phyloP scores from a whole-genome alignment of 2,888 invertebrate genomes.

The Nomada fucata region DNA sequence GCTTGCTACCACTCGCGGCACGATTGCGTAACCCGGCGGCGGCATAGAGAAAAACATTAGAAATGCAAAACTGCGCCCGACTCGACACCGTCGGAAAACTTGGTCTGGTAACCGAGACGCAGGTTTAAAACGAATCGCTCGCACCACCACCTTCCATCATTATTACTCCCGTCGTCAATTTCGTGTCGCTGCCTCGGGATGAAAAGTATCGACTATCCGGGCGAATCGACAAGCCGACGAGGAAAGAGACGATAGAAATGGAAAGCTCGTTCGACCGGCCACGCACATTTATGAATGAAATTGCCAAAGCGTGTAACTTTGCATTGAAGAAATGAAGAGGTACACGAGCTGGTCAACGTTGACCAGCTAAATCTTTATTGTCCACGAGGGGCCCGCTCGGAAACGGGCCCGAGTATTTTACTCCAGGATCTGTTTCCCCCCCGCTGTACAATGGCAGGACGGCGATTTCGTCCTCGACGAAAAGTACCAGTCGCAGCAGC shows the following conservation, averaged over 20 bases:
- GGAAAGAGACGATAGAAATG: not conserved
- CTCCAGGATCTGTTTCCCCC: too few relatives aligned
- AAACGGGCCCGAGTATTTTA: too few relatives aligned
- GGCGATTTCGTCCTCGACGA: too few relatives aligned
- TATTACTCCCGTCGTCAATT: constrained; percentile 4
- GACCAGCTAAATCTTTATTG: constrained; percentile 20
- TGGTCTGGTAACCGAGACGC: constrained; percentile 4
- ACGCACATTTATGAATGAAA: constrained; percentile 31
- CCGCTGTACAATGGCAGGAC: too few relatives aligned
- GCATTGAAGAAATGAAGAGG: constrained; percentile 12
- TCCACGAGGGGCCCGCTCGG: not conserved
- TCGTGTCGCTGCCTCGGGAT: not conserved
- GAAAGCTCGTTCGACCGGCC: not conserved
- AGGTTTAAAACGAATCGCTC: too few relatives aligned
- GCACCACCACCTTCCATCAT: not conserved
- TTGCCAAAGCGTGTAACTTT: not conserved
- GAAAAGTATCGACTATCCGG: not conserved
- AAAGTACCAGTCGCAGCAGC: too few relatives aligned
- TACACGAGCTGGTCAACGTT: constrained; percentile 18
- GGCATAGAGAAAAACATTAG: constrained; percentile 39
- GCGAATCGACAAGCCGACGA: too few relatives aligned
- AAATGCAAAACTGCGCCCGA: constrained; percentile 49
- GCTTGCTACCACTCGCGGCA: not conserved
- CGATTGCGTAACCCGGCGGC: constrained; percentile 44
- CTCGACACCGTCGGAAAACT: constrained; percentile 35